Evolutionary conservation across 92 coral and sea anemone genomes (phyloP).

Genomic region (Phymanthus crucifer): DNA sequence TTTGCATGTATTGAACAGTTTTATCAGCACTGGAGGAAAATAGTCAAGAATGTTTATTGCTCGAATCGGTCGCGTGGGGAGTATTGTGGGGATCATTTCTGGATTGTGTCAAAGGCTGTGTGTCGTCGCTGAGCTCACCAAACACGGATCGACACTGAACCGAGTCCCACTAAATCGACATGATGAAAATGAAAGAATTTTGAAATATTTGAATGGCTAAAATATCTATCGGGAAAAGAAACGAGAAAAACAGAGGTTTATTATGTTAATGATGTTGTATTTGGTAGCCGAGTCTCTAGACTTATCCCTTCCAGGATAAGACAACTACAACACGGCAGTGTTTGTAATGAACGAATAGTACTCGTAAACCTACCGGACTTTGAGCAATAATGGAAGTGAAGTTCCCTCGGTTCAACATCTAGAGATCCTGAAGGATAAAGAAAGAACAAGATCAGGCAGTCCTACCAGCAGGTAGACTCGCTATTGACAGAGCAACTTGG

Average conservation of each 20-base stretch:
- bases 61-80: background rate
- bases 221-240: too few relatives aligned
- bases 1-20: background rate
- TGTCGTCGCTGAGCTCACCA: too few relatives aligned
- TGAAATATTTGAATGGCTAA: too few relatives aligned
- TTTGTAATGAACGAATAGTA: background rate
- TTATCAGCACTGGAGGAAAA: background rate
- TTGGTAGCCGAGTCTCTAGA: too few relatives aligned
- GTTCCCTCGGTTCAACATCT: constrained; percentile 55
- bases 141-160: too few relatives aligned
- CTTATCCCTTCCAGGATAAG: too few relatives aligned
- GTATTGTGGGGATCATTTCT: background rate
- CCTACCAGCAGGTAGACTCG: background rate
- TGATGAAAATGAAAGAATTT: too few relatives aligned
- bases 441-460: constrained; percentile 6
- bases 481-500: background rate
- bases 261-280: too few relatives aligned
- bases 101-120: too few relatives aligned
- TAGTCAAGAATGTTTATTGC: background rate
- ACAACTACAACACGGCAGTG: too few relatives aligned
- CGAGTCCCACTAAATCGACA: too few relatives aligned
- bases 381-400: constrained; percentile 39
- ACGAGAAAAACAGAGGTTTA: too few relatives aligned
- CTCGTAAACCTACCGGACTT: constrained; percentile 37
- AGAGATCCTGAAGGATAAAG: constrained; percentile 14